These are phyloP conservation scores for Pomacea canaliculata DNA, from an alignment of 2,888 invertebrate genomes.

Conservation along the genomic window DNA sequence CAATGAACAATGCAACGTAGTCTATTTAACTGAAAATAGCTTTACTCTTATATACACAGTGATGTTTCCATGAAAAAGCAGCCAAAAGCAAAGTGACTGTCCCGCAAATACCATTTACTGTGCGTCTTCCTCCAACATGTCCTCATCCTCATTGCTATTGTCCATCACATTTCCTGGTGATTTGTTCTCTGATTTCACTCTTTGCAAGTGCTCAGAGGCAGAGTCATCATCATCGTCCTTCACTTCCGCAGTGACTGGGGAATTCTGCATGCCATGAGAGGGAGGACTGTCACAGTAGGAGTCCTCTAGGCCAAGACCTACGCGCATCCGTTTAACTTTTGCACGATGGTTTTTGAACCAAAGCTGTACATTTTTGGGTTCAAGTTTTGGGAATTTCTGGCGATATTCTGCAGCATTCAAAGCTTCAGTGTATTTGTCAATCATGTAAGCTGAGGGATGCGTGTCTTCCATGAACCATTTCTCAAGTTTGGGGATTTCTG, in stretches of 20 bases:
- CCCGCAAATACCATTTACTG: background rate
- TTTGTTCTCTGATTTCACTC: background rate
- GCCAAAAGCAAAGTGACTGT: no score
- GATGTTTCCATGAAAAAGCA: no score
- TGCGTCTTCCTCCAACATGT: conserved; percentile 8
- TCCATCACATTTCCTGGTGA: background rate
- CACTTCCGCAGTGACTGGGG: background rate
- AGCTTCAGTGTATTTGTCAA: conserved; percentile 97
- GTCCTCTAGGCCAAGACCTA: conserved; percentile 40
- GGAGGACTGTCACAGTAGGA: conserved; percentile 16
- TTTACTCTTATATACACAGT: no score
- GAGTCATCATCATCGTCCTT: background rate
- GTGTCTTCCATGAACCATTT: conserved; percentile 97
- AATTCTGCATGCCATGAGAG: background rate
- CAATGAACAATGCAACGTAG: no score
- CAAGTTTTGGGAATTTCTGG: conserved; percentile 97
- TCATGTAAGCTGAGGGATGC: conserved; percentile 97
- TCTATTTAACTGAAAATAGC: no score
- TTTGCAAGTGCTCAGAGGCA: background rate
- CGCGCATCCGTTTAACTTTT: conserved; percentile 89
- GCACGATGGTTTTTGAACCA: conserved; percentile 99
- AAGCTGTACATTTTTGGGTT: conserved; percentile 99
- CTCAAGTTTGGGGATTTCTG: conserved; percentile 82
- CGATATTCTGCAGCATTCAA: conserved; percentile 96
- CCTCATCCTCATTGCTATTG: conserved; percentile 4